Percentiles rank a stretch among this genome's conserved stretches.
phyloP scores from a whole-genome alignment of 2,113 vertebrate species.

The Planiliza haematocheilus region DNA sequence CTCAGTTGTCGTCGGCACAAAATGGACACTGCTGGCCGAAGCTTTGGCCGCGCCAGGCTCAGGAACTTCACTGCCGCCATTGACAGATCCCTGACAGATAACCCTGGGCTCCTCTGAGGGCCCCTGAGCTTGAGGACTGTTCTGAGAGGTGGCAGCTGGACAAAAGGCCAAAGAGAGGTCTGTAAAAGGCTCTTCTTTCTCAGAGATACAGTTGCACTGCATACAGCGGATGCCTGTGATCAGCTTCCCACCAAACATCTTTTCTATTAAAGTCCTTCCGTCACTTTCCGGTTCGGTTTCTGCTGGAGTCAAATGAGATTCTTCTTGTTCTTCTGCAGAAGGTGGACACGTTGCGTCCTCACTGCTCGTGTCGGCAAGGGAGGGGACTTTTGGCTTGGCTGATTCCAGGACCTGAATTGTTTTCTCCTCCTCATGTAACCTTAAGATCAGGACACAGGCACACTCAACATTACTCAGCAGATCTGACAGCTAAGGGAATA shows the following conservation, averaged over 20 bases:
- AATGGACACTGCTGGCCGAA: slow-evolving; percentile 32
- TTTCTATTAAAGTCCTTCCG: slow-evolving; percentile 90
- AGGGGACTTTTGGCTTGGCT: slow-evolving; percentile 58
- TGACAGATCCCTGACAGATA: slow-evolving; percentile 80
- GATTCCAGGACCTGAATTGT: slow-evolving; percentile 84
- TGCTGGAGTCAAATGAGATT: slow-evolving; percentile 29
- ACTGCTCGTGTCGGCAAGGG: slow-evolving; percentile 51
- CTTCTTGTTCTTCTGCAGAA: slow-evolving; percentile 53
- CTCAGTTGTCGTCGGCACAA: slow-evolving; percentile 73
- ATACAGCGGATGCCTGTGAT: slow-evolving; percentile 92
- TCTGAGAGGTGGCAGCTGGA: slow-evolving; percentile 79
- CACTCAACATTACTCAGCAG: not conserved
- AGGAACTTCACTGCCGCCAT: slow-evolving; percentile 79
- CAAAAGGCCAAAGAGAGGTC: slow-evolving; percentile 97
- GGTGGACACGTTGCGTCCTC: slow-evolving; percentile 67
- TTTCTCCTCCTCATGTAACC: slow-evolving; percentile 97
- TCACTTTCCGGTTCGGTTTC: slow-evolving; percentile 45
- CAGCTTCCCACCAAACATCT: slow-evolving; percentile 94
- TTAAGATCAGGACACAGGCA: slow-evolving; percentile 63
- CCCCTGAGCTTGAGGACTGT: slow-evolving; percentile 51
- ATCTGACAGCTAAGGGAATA: too few relatives aligned
- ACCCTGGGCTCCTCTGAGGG: slow-evolving; percentile 63
- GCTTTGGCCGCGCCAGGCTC: slow-evolving; percentile 52
- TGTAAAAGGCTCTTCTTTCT: slow-evolving; percentile 96
- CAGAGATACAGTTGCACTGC: slow-evolving; percentile 92